Evolutionary conservation across 2,888 invertebrate genomes (phyloP).

Genomic region (Sialis lutaria): DNA sequence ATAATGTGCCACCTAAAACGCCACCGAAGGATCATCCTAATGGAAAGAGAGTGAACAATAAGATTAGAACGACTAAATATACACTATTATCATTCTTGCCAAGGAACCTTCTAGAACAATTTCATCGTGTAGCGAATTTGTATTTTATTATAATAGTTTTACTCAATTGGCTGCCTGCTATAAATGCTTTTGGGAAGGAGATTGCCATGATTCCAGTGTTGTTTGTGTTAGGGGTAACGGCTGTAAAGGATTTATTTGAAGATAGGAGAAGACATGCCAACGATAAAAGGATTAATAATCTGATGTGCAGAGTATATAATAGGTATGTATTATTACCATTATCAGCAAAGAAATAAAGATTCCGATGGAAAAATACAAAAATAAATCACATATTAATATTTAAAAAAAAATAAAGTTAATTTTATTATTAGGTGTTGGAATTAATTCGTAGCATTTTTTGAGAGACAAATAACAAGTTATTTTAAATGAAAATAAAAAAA

Average conservation of each 20-base stretch:
- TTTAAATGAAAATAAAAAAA: no score
- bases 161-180: constrained; percentile 88
- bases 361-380: no score
- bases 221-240: constrained; percentile 87
- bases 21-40: constrained; percentile 70
- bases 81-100: constrained; percentile 86
- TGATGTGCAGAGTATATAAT: constrained; percentile 78
- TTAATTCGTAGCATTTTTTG: no score
- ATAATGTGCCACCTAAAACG: constrained; percentile 64
- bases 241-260: constrained; percentile 88
- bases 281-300: constrained; percentile 87
- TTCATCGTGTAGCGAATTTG: constrained; percentile 92
- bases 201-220: constrained; percentile 88
- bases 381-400: no score
- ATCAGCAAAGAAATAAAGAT: no score
- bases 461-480: no score
- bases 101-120: constrained; percentile 91
- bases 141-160: constrained; percentile 95
- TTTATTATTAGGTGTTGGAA: no score
- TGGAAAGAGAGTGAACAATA: constrained; percentile 63
- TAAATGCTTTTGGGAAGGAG: constrained; percentile 91
- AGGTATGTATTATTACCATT: constrained; percentile 63
- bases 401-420: no score
- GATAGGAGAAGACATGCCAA: constrained; percentile 77
- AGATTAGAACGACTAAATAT: constrained; percentile 89